Base-by-base conservation (phyloP, 1,140 invertebrate genomes). In the Ephestia elutella region DNA sequence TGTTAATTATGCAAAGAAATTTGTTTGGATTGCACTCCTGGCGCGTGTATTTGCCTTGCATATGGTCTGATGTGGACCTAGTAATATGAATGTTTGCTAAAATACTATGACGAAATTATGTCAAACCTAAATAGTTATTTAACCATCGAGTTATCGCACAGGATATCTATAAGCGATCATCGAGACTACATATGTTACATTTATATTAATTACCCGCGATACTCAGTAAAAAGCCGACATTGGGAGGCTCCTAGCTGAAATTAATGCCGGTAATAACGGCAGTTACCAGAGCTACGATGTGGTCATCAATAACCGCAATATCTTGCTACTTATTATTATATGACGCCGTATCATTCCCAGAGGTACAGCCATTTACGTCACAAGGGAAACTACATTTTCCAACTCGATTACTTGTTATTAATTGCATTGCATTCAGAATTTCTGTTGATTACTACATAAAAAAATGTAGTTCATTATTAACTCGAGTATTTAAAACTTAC, bases 191-290 rank as follows among this genome's bases (percentile, higher is more conserved):
- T 35, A 35, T 35, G 4, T 54, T 54, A 25, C 30, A 54, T 60
- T 49, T 35, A 38, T 51, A 51, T 61, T 35, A 51, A 61, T 57
- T 57, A 57, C 38, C 25, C 28, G 48, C 17, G 48, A 50, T 19
- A 18, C 21, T 28, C 55, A 11, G 35, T 20, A 2, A 17, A 35
- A 13, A 35, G 32, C 32, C 32, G 9, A 35, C 32, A 13, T 15
- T 32, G 54, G 1, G 54, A 25, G 21, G 21, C 21, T 25, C 7
- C 21, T 25, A 2, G 21, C 21, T 7, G 21, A 28, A 50, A 57
- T 57, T 57, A 57, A 57, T 57, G 56, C 56, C 48, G 1, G 56
- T 17, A 50, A 35, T 57, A 57, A 57, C 49, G 20, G 55, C 15
- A 49, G 48, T 32, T 57, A 57, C 17, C 44, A 11, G 15, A 17